Evolutionary conservation across 2,113 vertebrate species (phyloP).

Genomic region (Takifugu bimaculatus): DNA sequence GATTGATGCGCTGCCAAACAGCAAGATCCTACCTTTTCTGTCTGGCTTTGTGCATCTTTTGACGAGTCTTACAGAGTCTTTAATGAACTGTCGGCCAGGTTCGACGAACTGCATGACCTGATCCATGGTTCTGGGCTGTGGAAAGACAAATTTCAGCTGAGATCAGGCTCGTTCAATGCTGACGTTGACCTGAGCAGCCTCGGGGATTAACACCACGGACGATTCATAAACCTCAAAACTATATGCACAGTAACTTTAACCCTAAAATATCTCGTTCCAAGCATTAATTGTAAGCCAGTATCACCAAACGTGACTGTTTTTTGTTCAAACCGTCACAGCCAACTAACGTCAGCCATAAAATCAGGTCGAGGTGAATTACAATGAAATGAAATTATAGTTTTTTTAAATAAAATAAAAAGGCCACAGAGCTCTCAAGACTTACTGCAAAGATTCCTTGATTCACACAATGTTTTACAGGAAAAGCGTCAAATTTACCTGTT

Average conservation of each 20-base stretch:
- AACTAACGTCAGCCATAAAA: too few relatives aligned
- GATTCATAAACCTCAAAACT: not conserved
- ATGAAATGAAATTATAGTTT: too few relatives aligned
- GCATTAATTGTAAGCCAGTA: too few relatives aligned
- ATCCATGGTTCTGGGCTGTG: slow-evolving; percentile 79
- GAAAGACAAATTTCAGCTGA: not conserved
- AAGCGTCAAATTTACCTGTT: slow-evolving; percentile 27
- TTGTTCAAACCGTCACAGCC: too few relatives aligned
- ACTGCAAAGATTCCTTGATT: too few relatives aligned
- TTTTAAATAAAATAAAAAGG: not conserved
- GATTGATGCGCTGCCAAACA: too few relatives aligned
- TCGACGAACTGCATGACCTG: slow-evolving; percentile 98
- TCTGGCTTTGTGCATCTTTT: slow-evolving; percentile 99
- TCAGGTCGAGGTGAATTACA: too few relatives aligned
- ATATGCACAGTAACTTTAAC: too few relatives aligned
- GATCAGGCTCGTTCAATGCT: slow-evolving; percentile 14
- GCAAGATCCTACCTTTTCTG: slow-evolving; percentile 83
- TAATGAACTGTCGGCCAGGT: slow-evolving; percentile 95
- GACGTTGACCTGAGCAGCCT: slow-evolving; percentile 20
- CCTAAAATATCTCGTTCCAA: not conserved
- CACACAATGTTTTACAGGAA: not conserved
- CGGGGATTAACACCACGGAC: not conserved
- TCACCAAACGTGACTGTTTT: too few relatives aligned
- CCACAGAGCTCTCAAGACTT: not conserved
- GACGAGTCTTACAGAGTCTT: slow-evolving; percentile 96